Conservation (phyloP, 2,113 vertebrate genomes). For the Scophthalmus maximus region DNA sequence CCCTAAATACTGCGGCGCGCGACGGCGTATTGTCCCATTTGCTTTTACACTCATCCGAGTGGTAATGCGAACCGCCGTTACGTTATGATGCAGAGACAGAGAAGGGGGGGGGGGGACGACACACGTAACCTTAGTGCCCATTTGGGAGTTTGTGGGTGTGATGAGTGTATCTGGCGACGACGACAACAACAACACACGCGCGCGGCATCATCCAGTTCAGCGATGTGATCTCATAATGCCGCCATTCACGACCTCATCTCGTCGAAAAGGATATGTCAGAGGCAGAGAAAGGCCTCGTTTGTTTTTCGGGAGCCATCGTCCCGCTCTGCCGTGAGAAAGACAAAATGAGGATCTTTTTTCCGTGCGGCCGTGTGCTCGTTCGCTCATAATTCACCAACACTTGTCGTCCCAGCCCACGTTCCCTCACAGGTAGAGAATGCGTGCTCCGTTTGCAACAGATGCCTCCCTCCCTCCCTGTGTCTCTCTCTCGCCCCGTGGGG, state of each 20-base stretch:
- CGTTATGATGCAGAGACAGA: conserved; percentile 19
- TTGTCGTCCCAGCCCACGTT: conserved; percentile 55
- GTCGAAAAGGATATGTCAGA: conserved; percentile 54
- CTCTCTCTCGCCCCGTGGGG: conserved; percentile 18
- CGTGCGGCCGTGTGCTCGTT: background rate
- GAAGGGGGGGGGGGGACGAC: background rate
- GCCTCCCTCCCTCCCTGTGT: background rate
- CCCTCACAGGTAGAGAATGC: conserved; percentile 53
- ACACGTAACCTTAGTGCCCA: conserved; percentile 20
- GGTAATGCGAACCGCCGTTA: conserved; percentile 10
- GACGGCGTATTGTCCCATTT: conserved; percentile 51
- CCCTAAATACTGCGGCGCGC: conserved; percentile 57
- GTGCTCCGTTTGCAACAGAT: conserved; percentile 65
- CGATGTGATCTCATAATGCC: conserved; percentile 73
- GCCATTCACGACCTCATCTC: conserved; percentile 60
- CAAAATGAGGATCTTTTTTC: conserved; percentile 21
- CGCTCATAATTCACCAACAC: conserved; percentile 33
- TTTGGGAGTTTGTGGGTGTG: conserved; percentile 40
- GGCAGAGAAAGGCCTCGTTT: conserved; percentile 55
- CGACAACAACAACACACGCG: conserved; percentile 16
- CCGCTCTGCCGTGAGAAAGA: conserved; percentile 11
- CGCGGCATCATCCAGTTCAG: conserved; percentile 36
- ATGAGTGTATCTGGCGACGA: conserved; percentile 38
- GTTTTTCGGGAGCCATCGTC: conserved; percentile 40
- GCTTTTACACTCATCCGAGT: conserved; percentile 22